phyloP scores from a whole-genome alignment of 2,113 vertebrate species.

The Turdus rufiventris region DNA sequence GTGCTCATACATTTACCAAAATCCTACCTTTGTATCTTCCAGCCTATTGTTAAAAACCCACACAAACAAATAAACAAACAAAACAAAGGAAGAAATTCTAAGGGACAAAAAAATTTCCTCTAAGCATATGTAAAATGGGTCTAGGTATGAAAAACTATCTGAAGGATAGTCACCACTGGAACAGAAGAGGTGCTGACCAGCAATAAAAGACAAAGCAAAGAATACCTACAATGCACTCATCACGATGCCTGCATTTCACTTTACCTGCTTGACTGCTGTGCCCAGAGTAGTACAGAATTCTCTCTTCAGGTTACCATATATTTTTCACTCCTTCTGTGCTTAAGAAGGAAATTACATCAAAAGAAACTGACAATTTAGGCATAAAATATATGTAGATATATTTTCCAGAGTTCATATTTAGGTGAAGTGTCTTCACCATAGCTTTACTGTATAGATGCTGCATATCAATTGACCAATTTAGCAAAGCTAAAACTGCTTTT shows the following conservation, averaged over 20 bases:
- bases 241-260: not conserved
- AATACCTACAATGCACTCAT: not conserved
- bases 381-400: accelerated
- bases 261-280: not conserved
- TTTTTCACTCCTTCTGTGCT: not conserved
- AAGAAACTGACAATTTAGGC: not conserved
- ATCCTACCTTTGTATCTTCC: not conserved
- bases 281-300: not conserved
- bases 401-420: not conserved
- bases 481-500: not conserved
- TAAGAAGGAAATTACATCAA: not conserved
- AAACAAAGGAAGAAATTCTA: not conserved
- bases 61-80: not conserved
- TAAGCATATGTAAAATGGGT: not conserved
- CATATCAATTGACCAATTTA: not conserved
- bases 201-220: not conserved
- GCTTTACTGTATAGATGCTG: not conserved
- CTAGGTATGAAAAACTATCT: not conserved
- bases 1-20: not conserved
- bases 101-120: not conserved
- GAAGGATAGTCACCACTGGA: not conserved
- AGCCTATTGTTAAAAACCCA: not conserved
- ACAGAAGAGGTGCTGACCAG: not conserved
- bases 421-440: not conserved
- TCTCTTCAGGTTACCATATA: not conserved